These are phyloP conservation scores for Glyptemys insculpta DNA, from an alignment of 2,797 vertebrate genomes.

Conservation along the genomic window DNA sequence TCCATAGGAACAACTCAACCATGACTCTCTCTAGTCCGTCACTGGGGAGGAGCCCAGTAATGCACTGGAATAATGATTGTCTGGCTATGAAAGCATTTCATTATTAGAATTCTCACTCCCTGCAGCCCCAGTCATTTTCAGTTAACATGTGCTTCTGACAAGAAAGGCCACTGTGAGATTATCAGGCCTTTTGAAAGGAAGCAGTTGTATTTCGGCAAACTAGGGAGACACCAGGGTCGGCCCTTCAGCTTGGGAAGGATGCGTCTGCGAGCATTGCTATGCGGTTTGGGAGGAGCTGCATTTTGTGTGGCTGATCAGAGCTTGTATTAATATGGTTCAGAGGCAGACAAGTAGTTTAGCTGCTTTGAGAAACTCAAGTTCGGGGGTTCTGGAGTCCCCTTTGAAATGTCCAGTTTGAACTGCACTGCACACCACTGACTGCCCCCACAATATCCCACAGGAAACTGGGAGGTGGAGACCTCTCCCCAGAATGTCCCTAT, in stretches of 20 bases:
- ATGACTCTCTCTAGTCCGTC: conserved; percentile 48
- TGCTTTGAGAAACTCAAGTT: background rate
- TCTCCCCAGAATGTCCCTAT: background rate
- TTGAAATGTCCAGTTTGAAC: background rate
- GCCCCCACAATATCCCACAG: background rate
- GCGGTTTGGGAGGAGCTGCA: background rate
- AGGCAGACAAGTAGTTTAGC: background rate
- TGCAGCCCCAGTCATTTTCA: conserved; percentile 42
- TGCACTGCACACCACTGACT: background rate
- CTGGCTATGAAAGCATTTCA: conserved; percentile 58
- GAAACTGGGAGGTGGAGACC: background rate
- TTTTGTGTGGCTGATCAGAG: background rate
- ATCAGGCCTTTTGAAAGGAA: conserved; percentile 9
- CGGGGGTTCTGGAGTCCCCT: background rate
- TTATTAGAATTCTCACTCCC: conserved; percentile 43
- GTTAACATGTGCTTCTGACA: conserved; percentile 50
- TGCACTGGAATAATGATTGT: conserved; percentile 66
- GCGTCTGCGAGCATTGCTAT: background rate
- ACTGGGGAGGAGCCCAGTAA: conserved; percentile 47
- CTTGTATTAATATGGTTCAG: background rate
- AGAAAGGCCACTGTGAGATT: conserved; percentile 47
- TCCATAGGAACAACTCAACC: conserved; percentile 54
- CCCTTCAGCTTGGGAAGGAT: background rate
- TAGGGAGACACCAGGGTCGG: background rate
- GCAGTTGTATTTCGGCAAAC: rapidly evolving